Evolutionary conservation across 2,797 vertebrate species (phyloP).

Genomic region (Microcaecilia unicolor): DNA sequence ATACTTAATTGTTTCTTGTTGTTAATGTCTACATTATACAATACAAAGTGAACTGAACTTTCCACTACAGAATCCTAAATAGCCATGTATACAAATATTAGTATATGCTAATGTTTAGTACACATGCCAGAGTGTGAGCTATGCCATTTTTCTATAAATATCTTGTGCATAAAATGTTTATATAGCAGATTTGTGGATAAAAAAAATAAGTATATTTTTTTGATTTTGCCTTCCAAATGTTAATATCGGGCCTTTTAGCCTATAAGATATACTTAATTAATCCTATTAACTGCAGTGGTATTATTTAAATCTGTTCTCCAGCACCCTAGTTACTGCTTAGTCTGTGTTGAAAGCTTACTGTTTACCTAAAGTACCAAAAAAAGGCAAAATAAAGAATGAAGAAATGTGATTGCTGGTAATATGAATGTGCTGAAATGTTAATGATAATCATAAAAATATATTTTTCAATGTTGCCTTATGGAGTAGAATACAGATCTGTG

Average conservation of each 20-base stretch:
- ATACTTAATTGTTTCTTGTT: no score
- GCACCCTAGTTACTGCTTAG: slow-evolving; percentile 28
- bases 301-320: slow-evolving; percentile 23
- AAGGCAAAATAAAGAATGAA: slow-evolving; percentile 9
- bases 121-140: no score
- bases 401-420: slow-evolving; percentile 27
- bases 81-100: no score
- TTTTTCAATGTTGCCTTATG: slow-evolving; percentile 55
- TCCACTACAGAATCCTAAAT: slow-evolving; percentile 7
- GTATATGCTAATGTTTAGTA: no score
- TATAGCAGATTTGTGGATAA: slow-evolving; percentile 37
- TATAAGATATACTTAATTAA: slow-evolving; percentile 26
- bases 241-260: slow-evolving; percentile 32
- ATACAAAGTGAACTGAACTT: slow-evolving; percentile 5
- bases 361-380: slow-evolving; percentile 32
- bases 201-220: slow-evolving; percentile 46
- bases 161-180: slow-evolving; percentile 39
- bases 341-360: slow-evolving; percentile 37
- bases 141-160: slow-evolving; percentile 20
- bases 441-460: slow-evolving; percentile 43
- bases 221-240: slow-evolving; percentile 37
- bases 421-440: slow-evolving; percentile 37
- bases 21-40: background rate
- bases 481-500: slow-evolving; percentile 40
- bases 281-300: no score